Conservation (phyloP, 2,888 invertebrate species). For the Standfussiana lucernea region DNA sequence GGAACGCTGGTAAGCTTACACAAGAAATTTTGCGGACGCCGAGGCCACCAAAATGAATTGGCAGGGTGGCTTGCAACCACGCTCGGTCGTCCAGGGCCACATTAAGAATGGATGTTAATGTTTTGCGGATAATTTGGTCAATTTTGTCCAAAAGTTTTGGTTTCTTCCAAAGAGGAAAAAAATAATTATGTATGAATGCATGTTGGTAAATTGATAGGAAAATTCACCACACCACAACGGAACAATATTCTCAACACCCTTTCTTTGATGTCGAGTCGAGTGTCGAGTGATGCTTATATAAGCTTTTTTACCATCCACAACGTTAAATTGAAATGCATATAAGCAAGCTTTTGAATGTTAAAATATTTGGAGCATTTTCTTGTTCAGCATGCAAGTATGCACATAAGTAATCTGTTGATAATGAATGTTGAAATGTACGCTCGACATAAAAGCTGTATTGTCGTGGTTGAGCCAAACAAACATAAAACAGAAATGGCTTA, state of each 20-base stretch:
- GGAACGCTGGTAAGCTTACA: too few species aligned
- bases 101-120: too few species aligned
- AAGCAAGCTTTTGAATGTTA: slow-evolving; percentile 39
- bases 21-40: too few species aligned
- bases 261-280: slow-evolving; percentile 23
- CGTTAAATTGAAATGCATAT: slow-evolving; percentile 24
- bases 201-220: slow-evolving; percentile 1
- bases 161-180: too few species aligned
- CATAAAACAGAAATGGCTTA: slow-evolving; percentile 83
- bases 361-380: slow-evolving; percentile 43
- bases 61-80: too few species aligned
- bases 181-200: not conserved
- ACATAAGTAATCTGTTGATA: slow-evolving; percentile 80
- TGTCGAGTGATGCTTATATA: slow-evolving; percentile 17
- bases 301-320: slow-evolving; percentile 9
- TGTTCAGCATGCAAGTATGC: slow-evolving; percentile 55
- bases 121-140: too few species aligned
- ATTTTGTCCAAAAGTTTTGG: too few species aligned
- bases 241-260: not conserved
- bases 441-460: slow-evolving; percentile 82
- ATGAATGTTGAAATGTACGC: slow-evolving; percentile 82
- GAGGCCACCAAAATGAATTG: too few species aligned
- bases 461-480: slow-evolving; percentile 78
- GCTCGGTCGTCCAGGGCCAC: too few species aligned
- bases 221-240: not conserved